These are phyloP conservation scores for Pocillopora verrucosa DNA, from an alignment of 64 coral and sea anemone genomes.

Conservation along the genomic window DNA sequence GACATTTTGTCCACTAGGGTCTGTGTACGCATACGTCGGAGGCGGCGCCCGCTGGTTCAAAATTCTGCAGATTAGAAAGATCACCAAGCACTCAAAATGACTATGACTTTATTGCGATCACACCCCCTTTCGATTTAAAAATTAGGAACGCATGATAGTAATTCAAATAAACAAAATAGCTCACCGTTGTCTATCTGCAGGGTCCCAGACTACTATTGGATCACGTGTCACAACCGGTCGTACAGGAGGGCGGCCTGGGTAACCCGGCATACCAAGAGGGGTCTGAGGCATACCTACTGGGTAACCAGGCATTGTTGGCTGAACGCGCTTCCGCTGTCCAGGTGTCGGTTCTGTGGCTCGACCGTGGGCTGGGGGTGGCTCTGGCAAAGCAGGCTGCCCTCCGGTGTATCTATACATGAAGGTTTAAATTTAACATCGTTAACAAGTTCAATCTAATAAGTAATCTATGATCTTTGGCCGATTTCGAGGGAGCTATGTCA, in stretches of 20 bases:
- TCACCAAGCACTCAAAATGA: background rate
- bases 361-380: slow-evolving; percentile 91
- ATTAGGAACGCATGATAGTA: background rate
- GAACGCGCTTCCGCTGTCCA: slow-evolving; percentile 74
- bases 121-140: background rate
- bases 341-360: slow-evolving; percentile 90
- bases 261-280: slow-evolving; percentile 62
- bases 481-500: background rate
- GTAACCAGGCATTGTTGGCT: slow-evolving; percentile 48
- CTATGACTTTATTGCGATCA: background rate
- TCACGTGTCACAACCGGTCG: slow-evolving; percentile 89
- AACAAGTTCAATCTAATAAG: background rate
- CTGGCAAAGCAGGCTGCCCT: slow-evolving; percentile 79
- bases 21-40: slow-evolving; percentile 70
- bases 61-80: background rate
- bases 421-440: background rate
- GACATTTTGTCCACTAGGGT: slow-evolving; percentile 78
- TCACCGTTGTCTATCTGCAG: slow-evolving; percentile 90
- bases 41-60: slow-evolving; percentile 36
- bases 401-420: slow-evolving; percentile 54
- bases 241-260: slow-evolving; percentile 72
- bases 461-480: background rate
- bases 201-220: slow-evolving; percentile 96
- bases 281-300: slow-evolving; percentile 53
- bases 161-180: background rate